Evolutionary conservation across 1,140 invertebrate genomes (phyloP).

Genomic region (Aphelenchoides fujianensis): DNA sequence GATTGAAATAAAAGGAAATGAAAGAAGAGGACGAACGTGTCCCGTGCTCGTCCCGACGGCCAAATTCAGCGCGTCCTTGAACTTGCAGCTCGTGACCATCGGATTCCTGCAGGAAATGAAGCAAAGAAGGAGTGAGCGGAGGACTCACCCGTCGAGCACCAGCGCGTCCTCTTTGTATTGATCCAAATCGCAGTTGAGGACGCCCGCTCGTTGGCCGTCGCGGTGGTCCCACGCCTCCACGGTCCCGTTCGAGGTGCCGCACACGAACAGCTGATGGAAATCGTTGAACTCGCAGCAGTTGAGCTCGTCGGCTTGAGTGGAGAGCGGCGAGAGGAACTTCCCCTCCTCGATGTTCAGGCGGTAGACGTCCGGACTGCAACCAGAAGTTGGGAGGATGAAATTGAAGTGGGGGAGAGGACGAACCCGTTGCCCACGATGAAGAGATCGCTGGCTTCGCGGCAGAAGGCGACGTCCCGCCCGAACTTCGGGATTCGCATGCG

Average conservation of each 20-base stretch:
- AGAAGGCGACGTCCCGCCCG: slow-evolving; percentile 88
- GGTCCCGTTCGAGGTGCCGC: slow-evolving; percentile 84
- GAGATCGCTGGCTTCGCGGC: slow-evolving; percentile 82
- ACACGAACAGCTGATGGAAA: slow-evolving; percentile 78
- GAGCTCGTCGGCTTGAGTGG: slow-evolving; percentile 69
- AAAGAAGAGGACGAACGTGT: slow-evolving; percentile 69
- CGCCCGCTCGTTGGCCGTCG: slow-evolving; percentile 72
- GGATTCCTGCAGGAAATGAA: slow-evolving; percentile 14
- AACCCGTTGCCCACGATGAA: slow-evolving; percentile 83
- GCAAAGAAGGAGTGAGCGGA: slow-evolving; percentile 11
- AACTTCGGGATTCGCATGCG: slow-evolving; percentile 86
- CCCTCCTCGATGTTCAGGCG: slow-evolving; percentile 91
- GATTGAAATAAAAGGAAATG: not conserved
- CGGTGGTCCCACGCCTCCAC: slow-evolving; percentile 95
- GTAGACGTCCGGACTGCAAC: slow-evolving; percentile 79
- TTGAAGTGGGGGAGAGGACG: slow-evolving; percentile 44
- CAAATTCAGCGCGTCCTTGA: slow-evolving; percentile 73
- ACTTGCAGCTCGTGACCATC: slow-evolving; percentile 67
- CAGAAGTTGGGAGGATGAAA: slow-evolving; percentile 22
- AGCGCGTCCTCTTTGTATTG: slow-evolving; percentile 28
- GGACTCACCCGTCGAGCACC: not conserved
- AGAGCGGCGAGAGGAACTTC: slow-evolving; percentile 80
- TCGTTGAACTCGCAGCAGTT: slow-evolving; percentile 85
- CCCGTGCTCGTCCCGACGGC: slow-evolving; percentile 88
- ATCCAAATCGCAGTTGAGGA: slow-evolving; percentile 77